Evolutionary conservation across 2,113 vertebrate species (phyloP).

Genomic region (Motacilla tschutschensis): DNA sequence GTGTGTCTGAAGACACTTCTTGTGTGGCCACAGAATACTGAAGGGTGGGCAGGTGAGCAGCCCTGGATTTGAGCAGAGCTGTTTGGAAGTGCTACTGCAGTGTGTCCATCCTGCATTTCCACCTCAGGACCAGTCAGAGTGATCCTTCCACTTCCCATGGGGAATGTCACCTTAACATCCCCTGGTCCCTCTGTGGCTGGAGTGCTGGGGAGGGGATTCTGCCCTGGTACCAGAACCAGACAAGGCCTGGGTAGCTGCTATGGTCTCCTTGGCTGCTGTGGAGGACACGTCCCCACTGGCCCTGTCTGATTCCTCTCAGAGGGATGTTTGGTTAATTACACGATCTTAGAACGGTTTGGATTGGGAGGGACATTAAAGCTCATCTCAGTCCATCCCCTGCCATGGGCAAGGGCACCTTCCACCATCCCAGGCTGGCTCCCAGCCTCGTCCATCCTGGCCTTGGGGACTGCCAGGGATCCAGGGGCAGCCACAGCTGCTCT

Average conservation of each 20-base stretch:
- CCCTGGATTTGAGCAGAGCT: background rate
- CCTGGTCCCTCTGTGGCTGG: fast-evolving
- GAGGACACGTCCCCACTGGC: fast-evolving
- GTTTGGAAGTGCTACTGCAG: fast-evolving
- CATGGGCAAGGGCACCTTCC: background rate
- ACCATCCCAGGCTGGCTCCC: fast-evolving
- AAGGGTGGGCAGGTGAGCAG: too few species aligned
- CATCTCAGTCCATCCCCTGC: background rate
- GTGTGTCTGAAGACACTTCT: background rate
- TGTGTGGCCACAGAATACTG: background rate
- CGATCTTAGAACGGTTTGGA: background rate
- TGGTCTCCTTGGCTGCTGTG: background rate
- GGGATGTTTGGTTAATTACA: background rate
- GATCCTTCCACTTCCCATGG: background rate
- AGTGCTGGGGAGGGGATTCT: fast-evolving
- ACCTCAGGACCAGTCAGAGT: fast-evolving
- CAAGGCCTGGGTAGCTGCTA: too few species aligned
- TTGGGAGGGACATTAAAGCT: background rate
- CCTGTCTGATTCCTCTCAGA: fast-evolving
- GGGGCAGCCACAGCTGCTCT: background rate
- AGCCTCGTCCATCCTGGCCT: fast-evolving
- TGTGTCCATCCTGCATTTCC: background rate
- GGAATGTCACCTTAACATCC: fast-evolving
- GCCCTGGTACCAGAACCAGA: fast-evolving
- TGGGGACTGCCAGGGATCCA: background rate